Conservation (phyloP, 2,888 invertebrate species). For the Eretmocerus hayati region DNA sequence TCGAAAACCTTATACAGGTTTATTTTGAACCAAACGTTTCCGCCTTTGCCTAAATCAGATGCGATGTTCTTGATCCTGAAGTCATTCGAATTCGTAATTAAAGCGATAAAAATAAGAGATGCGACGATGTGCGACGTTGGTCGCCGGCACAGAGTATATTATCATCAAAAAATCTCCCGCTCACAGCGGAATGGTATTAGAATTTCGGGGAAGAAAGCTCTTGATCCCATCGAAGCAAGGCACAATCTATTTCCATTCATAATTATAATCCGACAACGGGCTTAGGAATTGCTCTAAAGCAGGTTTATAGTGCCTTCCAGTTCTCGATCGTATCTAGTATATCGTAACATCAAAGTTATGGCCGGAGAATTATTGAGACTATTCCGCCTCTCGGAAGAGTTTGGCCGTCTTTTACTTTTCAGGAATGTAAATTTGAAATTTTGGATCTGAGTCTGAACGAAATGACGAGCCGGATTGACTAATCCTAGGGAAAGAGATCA, state of each 20-base stretch:
- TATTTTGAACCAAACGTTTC: constrained; percentile 4
- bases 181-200: neutral
- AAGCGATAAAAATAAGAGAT: constrained; percentile 4
- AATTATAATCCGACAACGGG: constrained; percentile 12
- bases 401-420: no score
- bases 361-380: no score
- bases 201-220: constrained; percentile 12
- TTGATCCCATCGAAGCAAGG: neutral
- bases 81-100: constrained; percentile 9
- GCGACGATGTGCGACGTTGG: neutral
- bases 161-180: neutral
- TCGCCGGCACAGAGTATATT: no score
- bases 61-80: neutral
- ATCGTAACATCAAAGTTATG: no score
- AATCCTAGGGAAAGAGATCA: no score
- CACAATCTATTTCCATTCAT: constrained; percentile 8
- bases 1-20: neutral
- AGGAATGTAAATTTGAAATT: no score
- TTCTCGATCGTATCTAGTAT: no score
- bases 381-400: no score
- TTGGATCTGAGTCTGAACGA: no score
- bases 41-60: constrained; percentile 4
- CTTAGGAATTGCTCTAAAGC: constrained; percentile 3
- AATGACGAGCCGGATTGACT: no score
- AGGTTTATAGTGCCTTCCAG: neutral